Evolutionary conservation across 1,140 invertebrate species (phyloP).

Genomic region (Drosophila melanica): DNA sequence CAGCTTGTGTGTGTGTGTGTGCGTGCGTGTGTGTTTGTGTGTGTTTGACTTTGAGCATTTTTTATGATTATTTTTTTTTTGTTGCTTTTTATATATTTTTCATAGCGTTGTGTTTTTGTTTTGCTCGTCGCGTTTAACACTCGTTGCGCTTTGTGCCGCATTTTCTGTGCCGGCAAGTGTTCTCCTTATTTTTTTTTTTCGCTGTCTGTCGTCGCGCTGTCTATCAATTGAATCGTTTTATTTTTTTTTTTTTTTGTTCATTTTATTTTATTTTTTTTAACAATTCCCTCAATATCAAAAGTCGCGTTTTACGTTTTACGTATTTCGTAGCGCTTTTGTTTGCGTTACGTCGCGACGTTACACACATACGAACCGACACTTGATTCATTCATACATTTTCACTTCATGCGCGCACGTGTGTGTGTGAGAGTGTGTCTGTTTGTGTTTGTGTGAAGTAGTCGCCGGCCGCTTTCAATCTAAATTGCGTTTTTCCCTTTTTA

Average conservation of each 20-base stretch:
- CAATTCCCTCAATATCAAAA: conserved; percentile 65
- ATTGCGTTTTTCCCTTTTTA: conserved; percentile 64
- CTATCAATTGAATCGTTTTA: conserved; percentile 69
- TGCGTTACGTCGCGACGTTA: conserved; percentile 37
- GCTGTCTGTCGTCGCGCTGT: conserved; percentile 33
- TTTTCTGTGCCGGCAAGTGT: conserved; percentile 49
- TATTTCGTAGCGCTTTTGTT: conserved; percentile 48
- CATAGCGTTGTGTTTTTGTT: conserved; percentile 57
- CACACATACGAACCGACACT: conserved; percentile 7
- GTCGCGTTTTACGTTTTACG: conserved; percentile 55
- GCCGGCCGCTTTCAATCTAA: conserved; percentile 53
- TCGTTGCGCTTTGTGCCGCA: conserved; percentile 45
- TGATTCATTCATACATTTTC: conserved; percentile 73
- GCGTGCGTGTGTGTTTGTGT: conserved; percentile 46
- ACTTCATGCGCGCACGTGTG: conserved; percentile 30
- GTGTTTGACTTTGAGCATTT: conserved; percentile 69
- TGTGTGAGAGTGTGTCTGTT: conserved; percentile 6
- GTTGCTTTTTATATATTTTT: conserved; percentile 59
- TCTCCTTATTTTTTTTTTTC: conserved; percentile 33
- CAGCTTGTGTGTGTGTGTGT: conserved; percentile 26
- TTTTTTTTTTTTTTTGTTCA: conserved; percentile 49
- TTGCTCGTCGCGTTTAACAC: conserved; percentile 66
- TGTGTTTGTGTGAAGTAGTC: conserved; percentile 12
- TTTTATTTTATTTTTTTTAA: conserved; percentile 33
- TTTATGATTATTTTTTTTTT: conserved; percentile 78